phyloP scores from a whole-genome alignment of 2,888 invertebrate species.

The Zhuqinia jingwanae region DNA sequence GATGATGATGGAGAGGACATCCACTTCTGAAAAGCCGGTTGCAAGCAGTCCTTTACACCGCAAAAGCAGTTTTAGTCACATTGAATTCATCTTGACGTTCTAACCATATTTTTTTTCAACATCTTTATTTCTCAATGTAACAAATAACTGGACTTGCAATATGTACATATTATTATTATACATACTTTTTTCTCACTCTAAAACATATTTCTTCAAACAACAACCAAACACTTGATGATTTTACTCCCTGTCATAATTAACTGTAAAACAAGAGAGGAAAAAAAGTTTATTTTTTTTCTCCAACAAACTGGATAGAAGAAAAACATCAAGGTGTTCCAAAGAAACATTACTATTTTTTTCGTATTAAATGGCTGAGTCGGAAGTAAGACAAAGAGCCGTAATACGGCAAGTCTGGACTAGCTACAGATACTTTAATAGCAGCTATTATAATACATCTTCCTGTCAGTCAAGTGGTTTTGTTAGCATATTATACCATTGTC shows the following conservation, averaged over 20 bases:
- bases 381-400: constrained; percentile 41
- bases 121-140: not conserved
- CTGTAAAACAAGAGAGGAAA: not conserved
- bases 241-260: not conserved
- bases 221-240: no score
- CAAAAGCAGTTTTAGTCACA: constrained; percentile 59
- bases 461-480: constrained; percentile 39
- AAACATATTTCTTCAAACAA: no score
- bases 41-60: constrained; percentile 57
- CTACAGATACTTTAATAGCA: constrained; percentile 42
- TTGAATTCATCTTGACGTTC: constrained; percentile 2
- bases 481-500: constrained; percentile 30
- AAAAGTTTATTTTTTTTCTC: not conserved
- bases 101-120: not conserved
- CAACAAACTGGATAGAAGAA: not conserved
- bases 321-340: not conserved
- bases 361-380: constrained; percentile 63
- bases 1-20: not conserved
- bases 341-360: constrained; percentile 30
- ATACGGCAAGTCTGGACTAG: constrained; percentile 59
- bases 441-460: constrained; percentile 43
- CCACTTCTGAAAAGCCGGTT: constrained; percentile 64
- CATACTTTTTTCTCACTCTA: no score
- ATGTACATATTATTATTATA: no score
- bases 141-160: no score